Evolutionary conservation across 2,797 vertebrate genomes (phyloP).

Genomic region (Todus mexicanus): DNA sequence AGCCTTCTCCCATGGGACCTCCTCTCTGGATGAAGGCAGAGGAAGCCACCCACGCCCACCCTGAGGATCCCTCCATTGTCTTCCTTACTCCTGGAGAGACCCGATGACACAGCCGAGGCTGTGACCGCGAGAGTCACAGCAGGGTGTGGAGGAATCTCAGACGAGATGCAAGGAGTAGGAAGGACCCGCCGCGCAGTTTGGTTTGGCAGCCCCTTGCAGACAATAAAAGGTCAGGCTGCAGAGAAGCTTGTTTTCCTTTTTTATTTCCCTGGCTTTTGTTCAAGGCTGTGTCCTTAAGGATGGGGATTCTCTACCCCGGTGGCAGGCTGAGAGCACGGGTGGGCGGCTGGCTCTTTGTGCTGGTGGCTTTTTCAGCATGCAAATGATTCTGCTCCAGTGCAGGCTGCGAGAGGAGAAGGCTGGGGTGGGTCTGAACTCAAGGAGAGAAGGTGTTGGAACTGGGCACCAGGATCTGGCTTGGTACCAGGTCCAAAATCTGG

Average conservation of each 20-base stretch:
- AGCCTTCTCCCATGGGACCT: neutral
- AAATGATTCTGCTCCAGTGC: neutral
- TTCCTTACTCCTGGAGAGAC: neutral
- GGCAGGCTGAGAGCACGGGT: slow-evolving; percentile 34
- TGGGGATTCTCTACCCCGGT: neutral
- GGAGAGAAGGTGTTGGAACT: neutral
- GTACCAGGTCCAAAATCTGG: neutral
- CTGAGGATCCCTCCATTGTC: neutral
- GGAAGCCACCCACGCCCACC: neutral
- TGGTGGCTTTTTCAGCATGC: neutral
- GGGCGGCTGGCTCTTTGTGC: neutral
- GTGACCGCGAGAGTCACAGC: rapidly evolving
- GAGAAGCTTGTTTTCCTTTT: neutral
- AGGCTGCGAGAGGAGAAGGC: neutral
- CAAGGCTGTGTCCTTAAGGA: slow-evolving; percentile 45
- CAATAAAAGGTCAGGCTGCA: slow-evolving; percentile 47
- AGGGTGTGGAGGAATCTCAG: neutral
- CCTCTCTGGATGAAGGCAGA: neutral
- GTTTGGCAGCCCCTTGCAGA: slow-evolving; percentile 32
- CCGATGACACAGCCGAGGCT: neutral
- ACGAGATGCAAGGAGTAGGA: neutral
- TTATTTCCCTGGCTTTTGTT: slow-evolving; percentile 44
- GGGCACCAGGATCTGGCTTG: neutral
- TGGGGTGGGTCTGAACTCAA: neutral
- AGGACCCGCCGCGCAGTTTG: neutral